phyloP scores from a whole-genome alignment of 2,888 invertebrate genomes.

The Epirrhoe alternata region DNA sequence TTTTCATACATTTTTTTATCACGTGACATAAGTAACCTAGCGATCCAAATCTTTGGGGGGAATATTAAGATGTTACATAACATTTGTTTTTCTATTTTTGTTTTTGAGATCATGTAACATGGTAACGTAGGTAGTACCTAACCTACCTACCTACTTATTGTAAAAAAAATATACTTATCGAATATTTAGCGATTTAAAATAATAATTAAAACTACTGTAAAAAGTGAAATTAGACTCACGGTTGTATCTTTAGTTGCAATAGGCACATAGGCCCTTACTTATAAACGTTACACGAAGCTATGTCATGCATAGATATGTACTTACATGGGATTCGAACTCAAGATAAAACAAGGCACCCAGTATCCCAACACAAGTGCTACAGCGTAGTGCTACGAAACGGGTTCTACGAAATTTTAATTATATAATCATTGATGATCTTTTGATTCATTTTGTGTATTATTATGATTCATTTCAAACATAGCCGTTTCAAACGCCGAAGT shows the following conservation, averaged over 20 bases:
- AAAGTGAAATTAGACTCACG: no score
- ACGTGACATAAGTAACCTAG: constrained; percentile 20
- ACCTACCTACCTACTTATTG: no score
- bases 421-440: not conserved
- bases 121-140: no score
- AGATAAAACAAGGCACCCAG: no score
- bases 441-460: not conserved
- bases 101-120: not conserved
- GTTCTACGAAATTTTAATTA: not conserved
- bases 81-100: not conserved
- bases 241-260: no score
- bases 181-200: no score
- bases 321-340: no score
- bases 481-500: constrained; percentile 8
- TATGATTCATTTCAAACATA: not conserved
- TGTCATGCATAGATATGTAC: no score
- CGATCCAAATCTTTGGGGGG: constrained; percentile 8
- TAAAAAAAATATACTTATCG: no score
- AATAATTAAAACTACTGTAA: no score
- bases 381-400: not conserved
- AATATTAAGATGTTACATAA: constrained; percentile 20
- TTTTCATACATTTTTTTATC: constrained; percentile 31
- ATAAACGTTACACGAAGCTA: no score
- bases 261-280: no score
- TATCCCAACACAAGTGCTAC: not conserved